These are phyloP conservation scores for Hedychridium roseum DNA, from an alignment of 2,888 invertebrate species.

Conservation along the genomic window DNA sequence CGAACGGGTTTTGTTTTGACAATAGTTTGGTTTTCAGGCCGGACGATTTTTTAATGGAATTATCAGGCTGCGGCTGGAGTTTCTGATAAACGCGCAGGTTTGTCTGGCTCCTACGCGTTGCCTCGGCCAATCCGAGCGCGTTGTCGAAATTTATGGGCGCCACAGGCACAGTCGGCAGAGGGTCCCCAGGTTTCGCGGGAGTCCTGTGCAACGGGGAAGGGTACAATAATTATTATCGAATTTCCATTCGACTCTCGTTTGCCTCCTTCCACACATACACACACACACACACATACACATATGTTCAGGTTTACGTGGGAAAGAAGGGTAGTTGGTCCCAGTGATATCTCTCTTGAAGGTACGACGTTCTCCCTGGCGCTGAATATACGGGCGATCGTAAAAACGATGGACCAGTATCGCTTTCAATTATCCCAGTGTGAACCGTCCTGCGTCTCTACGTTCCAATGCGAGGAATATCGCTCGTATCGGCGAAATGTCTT, in stretches of 20 bases:
- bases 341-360: too few relatives aligned
- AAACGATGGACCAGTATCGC: slow-evolving; percentile 7
- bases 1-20: not conserved
- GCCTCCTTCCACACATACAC: slow-evolving; percentile 28
- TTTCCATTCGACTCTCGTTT: slow-evolving; percentile 57
- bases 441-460: too few relatives aligned
- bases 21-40: not conserved
- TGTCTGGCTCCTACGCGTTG: slow-evolving; percentile 30
- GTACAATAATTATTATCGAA: slow-evolving; percentile 56
- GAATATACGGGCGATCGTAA: slow-evolving; percentile 19
- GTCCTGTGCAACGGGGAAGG: slow-evolving; percentile 12
- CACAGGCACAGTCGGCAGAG: slow-evolving; percentile 24
- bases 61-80: slow-evolving; percentile 22
- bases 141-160: slow-evolving; percentile 38
- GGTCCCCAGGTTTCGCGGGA: not conserved
- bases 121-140: slow-evolving; percentile 34
- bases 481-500: too few relatives aligned
- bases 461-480: too few relatives aligned
- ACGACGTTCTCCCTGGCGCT: not conserved
- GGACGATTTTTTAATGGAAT: slow-evolving; percentile 40
- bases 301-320: too few relatives aligned
- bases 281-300: slow-evolving; percentile 1
- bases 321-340: too few relatives aligned
- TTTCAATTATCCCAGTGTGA: too few relatives aligned
- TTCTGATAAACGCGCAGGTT: slow-evolving; percentile 37